These are phyloP conservation scores for Scotopteryx bipunctaria DNA, from an alignment of 2,888 invertebrate genomes.

Conservation along the genomic window DNA sequence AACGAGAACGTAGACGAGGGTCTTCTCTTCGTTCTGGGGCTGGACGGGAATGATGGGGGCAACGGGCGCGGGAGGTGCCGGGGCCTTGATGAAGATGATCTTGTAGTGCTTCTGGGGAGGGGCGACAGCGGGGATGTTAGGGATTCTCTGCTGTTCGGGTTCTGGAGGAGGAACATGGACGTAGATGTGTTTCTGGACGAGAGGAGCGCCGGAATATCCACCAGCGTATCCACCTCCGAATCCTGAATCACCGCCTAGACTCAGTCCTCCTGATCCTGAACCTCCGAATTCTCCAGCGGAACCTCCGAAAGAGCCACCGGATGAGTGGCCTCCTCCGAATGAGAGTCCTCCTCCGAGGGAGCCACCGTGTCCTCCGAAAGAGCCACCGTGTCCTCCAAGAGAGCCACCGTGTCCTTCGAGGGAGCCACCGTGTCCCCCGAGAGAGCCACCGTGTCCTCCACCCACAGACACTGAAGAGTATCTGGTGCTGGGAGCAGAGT, in stretches of 20 bases:
- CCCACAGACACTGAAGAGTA: constrained; percentile 54
- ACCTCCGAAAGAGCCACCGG: constrained; percentile 54
- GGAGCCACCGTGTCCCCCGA: constrained; percentile 46
- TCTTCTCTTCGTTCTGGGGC: constrained; percentile 93
- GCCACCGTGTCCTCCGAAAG: constrained; percentile 46
- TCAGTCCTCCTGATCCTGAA: constrained; percentile 45
- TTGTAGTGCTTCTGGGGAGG: constrained; percentile 95
- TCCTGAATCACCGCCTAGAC: constrained; percentile 64
- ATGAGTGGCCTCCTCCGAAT: constrained; percentile 55
- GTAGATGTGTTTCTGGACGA: constrained; percentile 94
- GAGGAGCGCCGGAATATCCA: constrained; percentile 81
- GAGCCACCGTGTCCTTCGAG: constrained; percentile 51
- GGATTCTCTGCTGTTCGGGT: constrained; percentile 87
- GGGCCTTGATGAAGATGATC: constrained; percentile 96
- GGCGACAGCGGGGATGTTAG: constrained; percentile 85
- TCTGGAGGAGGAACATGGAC: constrained; percentile 95
- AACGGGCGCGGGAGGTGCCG: constrained; percentile 91
- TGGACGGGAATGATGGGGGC: constrained; percentile 91
- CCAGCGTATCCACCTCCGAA: constrained; percentile 71
- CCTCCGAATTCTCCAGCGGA: constrained; percentile 50
- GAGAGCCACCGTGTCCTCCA: constrained; percentile 52
- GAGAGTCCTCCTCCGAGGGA: constrained; percentile 57
- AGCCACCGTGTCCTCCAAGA: constrained; percentile 54
- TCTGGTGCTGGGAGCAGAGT: constrained; percentile 64
- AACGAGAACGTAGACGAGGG: constrained; percentile 93